These are phyloP conservation scores for Nycticorax nycticorax DNA, from an alignment of 2,113 vertebrate genomes.

Conservation along the genomic window DNA sequence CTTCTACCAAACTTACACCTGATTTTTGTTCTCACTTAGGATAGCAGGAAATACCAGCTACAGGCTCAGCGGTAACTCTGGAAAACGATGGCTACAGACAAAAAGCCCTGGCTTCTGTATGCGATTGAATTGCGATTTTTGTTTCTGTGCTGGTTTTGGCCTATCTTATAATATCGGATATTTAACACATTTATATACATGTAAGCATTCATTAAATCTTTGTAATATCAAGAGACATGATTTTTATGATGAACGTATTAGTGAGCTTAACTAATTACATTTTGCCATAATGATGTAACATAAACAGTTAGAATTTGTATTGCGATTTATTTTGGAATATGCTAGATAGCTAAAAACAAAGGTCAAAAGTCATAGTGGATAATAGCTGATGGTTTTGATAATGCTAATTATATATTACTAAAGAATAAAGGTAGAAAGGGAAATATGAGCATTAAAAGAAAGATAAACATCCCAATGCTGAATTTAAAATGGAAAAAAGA, in stretches of 20 bases:
- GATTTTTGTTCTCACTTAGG: neutral
- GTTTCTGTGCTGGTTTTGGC: neutral
- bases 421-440: constrained; percentile 83
- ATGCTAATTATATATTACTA: constrained; percentile 81
- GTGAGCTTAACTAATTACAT: neutral
- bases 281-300: constrained; percentile 39
- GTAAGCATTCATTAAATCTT: constrained; percentile 7
- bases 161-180: neutral
- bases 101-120: neutral
- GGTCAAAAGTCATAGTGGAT: constrained; percentile 78
- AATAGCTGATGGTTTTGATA: constrained; percentile 83
- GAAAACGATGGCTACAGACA: neutral
- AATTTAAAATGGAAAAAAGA: constrained; percentile 72
- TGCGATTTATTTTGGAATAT: constrained; percentile 54
- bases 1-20: constrained; percentile 2
- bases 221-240: neutral
- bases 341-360: constrained; percentile 62
- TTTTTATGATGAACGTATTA: neutral
- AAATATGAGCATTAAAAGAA: constrained; percentile 80
- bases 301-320: constrained; percentile 38
- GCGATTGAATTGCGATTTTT: neutral
- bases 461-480: constrained; percentile 79
- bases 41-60: neutral
- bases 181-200: neutral
- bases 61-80: neutral